phyloP scores from a whole-genome alignment of 1,140 invertebrate genomes.

The Akabosia matsudoensis region DNA sequence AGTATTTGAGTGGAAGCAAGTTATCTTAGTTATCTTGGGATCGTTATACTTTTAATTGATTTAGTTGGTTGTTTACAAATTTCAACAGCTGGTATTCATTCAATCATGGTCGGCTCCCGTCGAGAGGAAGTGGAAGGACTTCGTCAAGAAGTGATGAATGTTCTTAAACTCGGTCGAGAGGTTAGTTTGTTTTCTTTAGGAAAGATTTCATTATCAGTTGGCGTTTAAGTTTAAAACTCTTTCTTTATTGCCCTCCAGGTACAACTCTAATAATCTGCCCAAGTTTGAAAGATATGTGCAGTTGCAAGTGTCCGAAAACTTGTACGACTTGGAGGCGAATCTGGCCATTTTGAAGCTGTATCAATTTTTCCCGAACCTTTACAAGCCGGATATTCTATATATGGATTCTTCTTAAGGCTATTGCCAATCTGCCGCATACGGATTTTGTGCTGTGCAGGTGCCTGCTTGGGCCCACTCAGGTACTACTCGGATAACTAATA shows the following conservation, averaged over 20 bases:
- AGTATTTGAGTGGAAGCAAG: too few relatives aligned
- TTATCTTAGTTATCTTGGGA: too few relatives aligned
- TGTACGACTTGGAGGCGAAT: slow-evolving; percentile 94
- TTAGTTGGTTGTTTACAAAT: too few relatives aligned
- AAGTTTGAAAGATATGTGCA: slow-evolving; percentile 89
- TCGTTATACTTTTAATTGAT: too few relatives aligned
- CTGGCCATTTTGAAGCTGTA: slow-evolving; percentile 79
- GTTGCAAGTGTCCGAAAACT: slow-evolving; percentile 86
- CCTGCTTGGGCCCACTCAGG: slow-evolving; percentile 78
- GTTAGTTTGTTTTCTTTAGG: too few relatives aligned
- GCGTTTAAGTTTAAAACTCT: too few relatives aligned
- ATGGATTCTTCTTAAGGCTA: slow-evolving; percentile 87
- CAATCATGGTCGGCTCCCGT: slow-evolving; percentile 39
- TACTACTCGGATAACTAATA: slow-evolving; percentile 54
- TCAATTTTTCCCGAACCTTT: slow-evolving; percentile 89
- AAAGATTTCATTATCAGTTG: too few relatives aligned
- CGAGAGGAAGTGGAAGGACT: slow-evolving; percentile 38
- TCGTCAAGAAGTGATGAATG: slow-evolving; percentile 23
- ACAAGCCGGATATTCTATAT: slow-evolving; percentile 74
- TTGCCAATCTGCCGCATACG: slow-evolving; percentile 93
- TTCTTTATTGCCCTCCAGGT: slow-evolving; percentile 59
- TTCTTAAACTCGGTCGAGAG: slow-evolving; percentile 42
- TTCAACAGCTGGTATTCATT: too few relatives aligned
- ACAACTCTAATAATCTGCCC: slow-evolving; percentile 89
- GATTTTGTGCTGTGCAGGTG: slow-evolving; percentile 97